Evolutionary conservation across 2,113 vertebrate species (phyloP).

Genomic region (Epinephelus lanceolatus): DNA sequence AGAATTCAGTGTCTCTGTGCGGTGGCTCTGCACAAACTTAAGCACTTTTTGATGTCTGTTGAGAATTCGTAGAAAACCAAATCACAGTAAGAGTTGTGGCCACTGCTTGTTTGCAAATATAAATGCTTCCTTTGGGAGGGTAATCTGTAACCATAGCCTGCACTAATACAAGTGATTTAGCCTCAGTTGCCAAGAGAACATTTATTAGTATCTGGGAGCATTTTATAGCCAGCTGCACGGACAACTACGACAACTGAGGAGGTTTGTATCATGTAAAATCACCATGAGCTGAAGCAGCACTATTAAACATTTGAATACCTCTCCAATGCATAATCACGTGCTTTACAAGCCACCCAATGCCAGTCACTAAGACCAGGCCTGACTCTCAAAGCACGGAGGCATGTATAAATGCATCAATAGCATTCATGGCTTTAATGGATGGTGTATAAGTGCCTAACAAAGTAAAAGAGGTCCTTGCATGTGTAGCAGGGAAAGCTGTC

Average conservation of each 20-base stretch:
- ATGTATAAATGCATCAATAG: neutral
- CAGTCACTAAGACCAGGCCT: neutral
- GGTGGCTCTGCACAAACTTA: neutral
- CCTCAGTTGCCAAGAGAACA: conserved; percentile 13
- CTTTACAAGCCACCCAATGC: neutral
- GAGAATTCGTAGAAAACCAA: neutral
- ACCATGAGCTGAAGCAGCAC: neutral
- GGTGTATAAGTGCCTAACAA: neutral
- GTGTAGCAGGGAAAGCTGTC: neutral
- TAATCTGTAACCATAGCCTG: conserved; percentile 17
- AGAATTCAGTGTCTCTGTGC: neutral
- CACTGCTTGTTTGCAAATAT: conserved; percentile 7
- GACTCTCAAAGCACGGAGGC: neutral
- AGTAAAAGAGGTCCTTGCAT: neutral
- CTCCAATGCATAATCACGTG: conserved; percentile 8
- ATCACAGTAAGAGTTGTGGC: neutral
- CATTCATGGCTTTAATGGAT: conserved; percentile 2
- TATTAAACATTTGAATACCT: conserved; percentile 3
- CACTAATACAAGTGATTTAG: conserved; percentile 17
- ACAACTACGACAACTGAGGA: neutral
- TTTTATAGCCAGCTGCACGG: conserved; percentile 30
- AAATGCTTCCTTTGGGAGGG: conserved; percentile 22
- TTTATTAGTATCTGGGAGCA: conserved; percentile 24
- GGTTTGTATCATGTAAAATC: conserved; percentile 12
- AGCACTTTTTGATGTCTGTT: neutral